Evolutionary conservation across 2,113 vertebrate species (phyloP), one percentile per base, ranked within the genome.

Genomic region (Pedetes capensis): DNA sequence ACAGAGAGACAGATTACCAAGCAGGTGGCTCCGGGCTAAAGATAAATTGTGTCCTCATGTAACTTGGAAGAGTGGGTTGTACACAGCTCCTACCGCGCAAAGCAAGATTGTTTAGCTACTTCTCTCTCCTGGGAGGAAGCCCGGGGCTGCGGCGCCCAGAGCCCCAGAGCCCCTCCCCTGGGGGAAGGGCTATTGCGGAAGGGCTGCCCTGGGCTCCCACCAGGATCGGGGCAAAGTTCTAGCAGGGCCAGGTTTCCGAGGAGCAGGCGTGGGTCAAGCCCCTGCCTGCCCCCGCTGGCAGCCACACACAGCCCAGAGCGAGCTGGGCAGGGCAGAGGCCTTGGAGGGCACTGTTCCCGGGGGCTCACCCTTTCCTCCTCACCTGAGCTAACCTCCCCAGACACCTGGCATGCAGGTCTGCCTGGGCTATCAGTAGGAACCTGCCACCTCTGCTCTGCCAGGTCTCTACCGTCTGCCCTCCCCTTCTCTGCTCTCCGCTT

Each of bases 11-110:
- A 98, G 98, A 98, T 98, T 98, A 98, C 37, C 2, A 97, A 98
- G 98, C 98, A 98, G 98, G 98, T 98, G 98, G 98, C 97, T 98
- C 98, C 75, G 96, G 98, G 98, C 95, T 98, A 98, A 98, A 98
- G 97, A 98, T 98, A 96, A 98, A 98, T 85, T 97, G 97, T 98
- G 98, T 98, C 98, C 98, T 98, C 97, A 89, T 96, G 96, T 98
- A 98, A 97, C 98, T 98, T 94, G 93, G 97, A 96, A 96, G 98
- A 98, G 98, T 98, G 97, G 97, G 97, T 95, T 96, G 97, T 72
- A 95, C 97, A 90, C 85, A 96, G 97, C 97, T 95, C 95, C 93
- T 98, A 97, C 96, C 93, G 84, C 80, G 97, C 98, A 97, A 85
- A 97, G 98, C 97, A 94, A 95, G 97, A 88, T 87, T 96, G 97